Conservation (phyloP, 2,888 invertebrate species). For the Chamaedrilus cognettii region DNA sequence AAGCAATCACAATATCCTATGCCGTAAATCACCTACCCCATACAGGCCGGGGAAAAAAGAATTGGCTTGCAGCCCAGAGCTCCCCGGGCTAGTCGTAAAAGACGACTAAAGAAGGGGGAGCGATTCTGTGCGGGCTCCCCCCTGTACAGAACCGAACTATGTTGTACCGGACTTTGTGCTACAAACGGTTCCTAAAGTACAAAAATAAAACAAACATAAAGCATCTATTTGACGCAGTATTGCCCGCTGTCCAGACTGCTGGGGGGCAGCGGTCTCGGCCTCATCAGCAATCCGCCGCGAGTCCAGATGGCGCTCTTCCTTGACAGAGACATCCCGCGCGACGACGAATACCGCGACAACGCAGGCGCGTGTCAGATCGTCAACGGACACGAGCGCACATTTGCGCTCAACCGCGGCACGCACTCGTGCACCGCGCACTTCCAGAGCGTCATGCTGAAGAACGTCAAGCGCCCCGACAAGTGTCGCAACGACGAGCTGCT, state of each 20-base stretch:
- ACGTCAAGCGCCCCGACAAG: slow-evolving; percentile 24
- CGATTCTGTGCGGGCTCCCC: too few species aligned
- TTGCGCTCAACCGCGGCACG: slow-evolving; percentile 9
- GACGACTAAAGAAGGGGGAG: too few species aligned
- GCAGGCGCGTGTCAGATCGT: slow-evolving; percentile 13
- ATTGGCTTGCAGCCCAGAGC: too few species aligned
- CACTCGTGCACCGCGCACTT: slow-evolving; percentile 25
- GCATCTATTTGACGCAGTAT: too few species aligned
- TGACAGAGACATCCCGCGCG: slow-evolving; percentile 10
- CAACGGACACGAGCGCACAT: slow-evolving; percentile 14
- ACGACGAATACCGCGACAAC: neutral
- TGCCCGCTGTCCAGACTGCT: slow-evolving; percentile 10
- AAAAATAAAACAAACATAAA: too few species aligned
- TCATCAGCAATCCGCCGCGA: slow-evolving; percentile 10
- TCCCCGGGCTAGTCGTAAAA: too few species aligned
- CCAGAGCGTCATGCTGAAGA: slow-evolving; percentile 20
- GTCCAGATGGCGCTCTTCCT: slow-evolving; percentile 4
- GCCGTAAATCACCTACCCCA: too few species aligned
- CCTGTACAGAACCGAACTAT: too few species aligned
- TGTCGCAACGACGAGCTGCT: slow-evolving; percentile 23
- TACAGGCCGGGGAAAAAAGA: too few species aligned
- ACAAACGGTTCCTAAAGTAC: too few species aligned
- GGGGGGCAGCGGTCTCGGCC: slow-evolving; percentile 16
- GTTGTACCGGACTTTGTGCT: too few species aligned
- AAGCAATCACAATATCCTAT: too few species aligned